A percentile compares a stretch with the other conserved stretches of the same genome.
phyloP scores from a whole-genome alignment of 2,797 vertebrate species.

The Hephaestus fuliginosus region DNA sequence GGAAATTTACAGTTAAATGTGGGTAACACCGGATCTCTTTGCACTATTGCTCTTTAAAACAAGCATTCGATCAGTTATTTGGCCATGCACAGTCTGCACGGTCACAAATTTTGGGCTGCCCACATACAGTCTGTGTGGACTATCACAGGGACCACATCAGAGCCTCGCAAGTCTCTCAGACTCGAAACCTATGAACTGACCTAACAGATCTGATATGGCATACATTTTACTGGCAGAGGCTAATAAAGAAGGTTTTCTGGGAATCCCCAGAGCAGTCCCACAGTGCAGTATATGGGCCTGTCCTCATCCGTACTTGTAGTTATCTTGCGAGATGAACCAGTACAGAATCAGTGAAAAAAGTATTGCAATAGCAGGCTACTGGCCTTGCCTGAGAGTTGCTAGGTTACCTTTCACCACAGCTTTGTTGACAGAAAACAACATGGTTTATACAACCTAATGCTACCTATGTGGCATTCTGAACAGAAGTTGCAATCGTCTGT shows the following conservation, averaged over 20 bases:
- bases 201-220: neutral
- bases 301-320: neutral
- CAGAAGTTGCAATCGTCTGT: neutral
- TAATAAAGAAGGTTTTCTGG: neutral
- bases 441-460: no score
- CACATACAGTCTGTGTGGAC: no score
- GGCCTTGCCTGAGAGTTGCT: neutral
- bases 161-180: no score
- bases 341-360: neutral
- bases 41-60: no score
- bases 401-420: no score
- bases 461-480: neutral
- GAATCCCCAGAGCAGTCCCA: neutral
- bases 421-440: no score
- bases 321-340: neutral
- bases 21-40: no score
- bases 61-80: no score
- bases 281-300: neutral
- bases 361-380: neutral
- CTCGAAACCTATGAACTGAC: no score
- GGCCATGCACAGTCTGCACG: neutral
- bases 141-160: no score
- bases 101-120: no score
- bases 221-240: neutral
- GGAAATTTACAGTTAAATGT: no score